A percentile compares a stretch with the other conserved stretches of the same genome.
Evolutionary conservation across 2,113 vertebrate species (phyloP).

Genomic region (Petaurus breviceps): DNA sequence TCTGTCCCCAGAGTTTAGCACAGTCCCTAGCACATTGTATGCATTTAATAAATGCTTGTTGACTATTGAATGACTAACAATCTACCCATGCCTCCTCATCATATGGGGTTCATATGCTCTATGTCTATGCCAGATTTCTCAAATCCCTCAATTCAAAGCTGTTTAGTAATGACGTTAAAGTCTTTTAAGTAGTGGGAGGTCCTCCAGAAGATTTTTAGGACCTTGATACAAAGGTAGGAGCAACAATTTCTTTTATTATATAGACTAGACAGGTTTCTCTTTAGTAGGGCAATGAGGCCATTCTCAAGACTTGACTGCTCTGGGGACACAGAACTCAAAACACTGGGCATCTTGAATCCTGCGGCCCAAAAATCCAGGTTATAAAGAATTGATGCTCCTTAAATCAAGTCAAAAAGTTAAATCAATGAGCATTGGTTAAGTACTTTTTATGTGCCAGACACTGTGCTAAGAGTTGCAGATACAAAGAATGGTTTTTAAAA

Average conservation of each 20-base stretch:
- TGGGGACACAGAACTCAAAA: background rate
- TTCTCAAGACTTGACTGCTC: background rate
- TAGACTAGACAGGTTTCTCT: background rate
- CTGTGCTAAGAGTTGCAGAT: background rate
- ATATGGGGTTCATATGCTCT: no score
- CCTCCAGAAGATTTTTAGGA: background rate
- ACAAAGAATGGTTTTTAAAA: background rate
- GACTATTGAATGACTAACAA: no score
- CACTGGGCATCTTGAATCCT: background rate
- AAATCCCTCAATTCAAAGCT: no score
- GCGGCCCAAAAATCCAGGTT: background rate
- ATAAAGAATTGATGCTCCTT: background rate
- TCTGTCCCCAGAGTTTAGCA: no score
- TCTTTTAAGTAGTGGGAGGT: background rate
- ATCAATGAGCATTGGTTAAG: background rate
- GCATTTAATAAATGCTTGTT: no score
- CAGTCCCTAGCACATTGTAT: no score
- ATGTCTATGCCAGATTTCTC: no score
- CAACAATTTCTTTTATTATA: background rate
- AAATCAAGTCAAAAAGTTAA: background rate
- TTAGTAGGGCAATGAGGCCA: background rate
- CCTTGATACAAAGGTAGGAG: background rate
- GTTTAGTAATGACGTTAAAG: no score
- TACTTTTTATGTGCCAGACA: no score
- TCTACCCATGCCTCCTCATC: no score